These are phyloP conservation scores for Arenaria interpres DNA, from an alignment of 2,113 vertebrate genomes.

Conservation along the genomic window DNA sequence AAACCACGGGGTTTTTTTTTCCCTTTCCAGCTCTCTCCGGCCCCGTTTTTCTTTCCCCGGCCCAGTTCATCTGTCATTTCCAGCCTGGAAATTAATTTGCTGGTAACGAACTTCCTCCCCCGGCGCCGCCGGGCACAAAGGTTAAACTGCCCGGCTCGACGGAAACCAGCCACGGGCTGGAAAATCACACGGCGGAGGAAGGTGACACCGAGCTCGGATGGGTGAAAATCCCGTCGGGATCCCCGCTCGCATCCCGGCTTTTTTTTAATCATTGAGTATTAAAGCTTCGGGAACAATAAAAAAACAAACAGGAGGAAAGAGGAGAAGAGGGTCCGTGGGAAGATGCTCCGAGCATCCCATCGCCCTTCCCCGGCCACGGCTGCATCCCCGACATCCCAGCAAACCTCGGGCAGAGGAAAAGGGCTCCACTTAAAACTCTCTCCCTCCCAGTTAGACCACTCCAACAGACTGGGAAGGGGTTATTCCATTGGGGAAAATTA, in stretches of 20 bases:
- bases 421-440: fast-evolving
- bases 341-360: background rate
- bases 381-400: background rate
- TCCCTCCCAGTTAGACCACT: fast-evolving
- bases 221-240: background rate
- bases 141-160: background rate
- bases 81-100: background rate
- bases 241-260: background rate
- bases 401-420: background rate
- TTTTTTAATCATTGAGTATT: background rate
- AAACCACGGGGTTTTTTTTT: background rate
- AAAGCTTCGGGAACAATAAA: background rate
- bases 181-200: background rate
- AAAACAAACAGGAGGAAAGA: background rate
- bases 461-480: fast-evolving
- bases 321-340: fast-evolving
- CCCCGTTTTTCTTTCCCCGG: background rate
- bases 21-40: background rate
- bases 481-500: too few relatives aligned
- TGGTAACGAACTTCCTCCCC: background rate
- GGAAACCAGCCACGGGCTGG: background rate
- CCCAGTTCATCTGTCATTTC: background rate
- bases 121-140: background rate
- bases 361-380: fast-evolving
- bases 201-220: background rate